Conservation (phyloP, 2,888 invertebrate species). For the Bhutanitis thaidina region DNA sequence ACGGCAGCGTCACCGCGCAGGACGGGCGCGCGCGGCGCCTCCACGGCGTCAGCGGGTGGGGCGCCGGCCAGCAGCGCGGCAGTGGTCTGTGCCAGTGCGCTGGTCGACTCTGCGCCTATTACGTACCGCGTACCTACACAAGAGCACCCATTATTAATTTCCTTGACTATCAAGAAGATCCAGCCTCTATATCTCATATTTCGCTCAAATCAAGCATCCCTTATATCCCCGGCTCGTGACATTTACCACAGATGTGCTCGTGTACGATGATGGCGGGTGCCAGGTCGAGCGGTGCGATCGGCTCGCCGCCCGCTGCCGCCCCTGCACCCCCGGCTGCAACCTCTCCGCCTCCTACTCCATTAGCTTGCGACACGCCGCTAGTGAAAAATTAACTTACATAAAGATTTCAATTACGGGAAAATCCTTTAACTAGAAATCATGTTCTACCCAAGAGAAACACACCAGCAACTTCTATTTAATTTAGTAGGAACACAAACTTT, state of each 20-base stretch:
- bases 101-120: slow-evolving; percentile 53
- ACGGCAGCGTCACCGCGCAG: slow-evolving; percentile 64
- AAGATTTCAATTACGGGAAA: no score
- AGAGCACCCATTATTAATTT: not conserved
- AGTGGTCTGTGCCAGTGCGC: slow-evolving; percentile 44
- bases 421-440: no score
- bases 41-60: slow-evolving; percentile 25
- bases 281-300: slow-evolving; percentile 46
- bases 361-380: slow-evolving; percentile 49
- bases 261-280: slow-evolving; percentile 61
- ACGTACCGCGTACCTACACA: slow-evolving; percentile 57
- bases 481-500: no score
- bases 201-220: no score
- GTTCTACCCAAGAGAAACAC: no score
- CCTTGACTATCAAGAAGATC: no score
- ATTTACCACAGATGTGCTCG: slow-evolving; percentile 52
- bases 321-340: slow-evolving; percentile 31
- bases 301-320: slow-evolving; percentile 31
- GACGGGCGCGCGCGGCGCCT: slow-evolving; percentile 13
- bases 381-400: not conserved
- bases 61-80: slow-evolving; percentile 35
- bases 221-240: slow-evolving; percentile 49
- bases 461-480: no score
- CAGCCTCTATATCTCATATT: no score
- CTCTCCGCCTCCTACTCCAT: slow-evolving; percentile 26